Evolutionary conservation across 2,113 vertebrate genomes (phyloP).

Genomic region (Himantopus leucocephalus): DNA sequence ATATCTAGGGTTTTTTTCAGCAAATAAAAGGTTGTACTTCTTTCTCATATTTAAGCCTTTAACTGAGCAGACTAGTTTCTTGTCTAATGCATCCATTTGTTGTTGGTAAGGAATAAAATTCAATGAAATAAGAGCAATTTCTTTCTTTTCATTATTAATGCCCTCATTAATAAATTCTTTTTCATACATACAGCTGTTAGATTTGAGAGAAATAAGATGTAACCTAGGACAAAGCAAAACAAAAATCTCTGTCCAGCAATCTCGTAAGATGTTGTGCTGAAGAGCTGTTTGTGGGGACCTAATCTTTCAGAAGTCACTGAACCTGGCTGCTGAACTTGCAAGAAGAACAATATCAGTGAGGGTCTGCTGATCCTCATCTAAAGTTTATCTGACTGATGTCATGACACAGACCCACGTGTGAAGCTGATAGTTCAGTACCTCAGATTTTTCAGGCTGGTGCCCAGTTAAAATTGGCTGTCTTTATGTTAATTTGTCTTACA

Average conservation of each 20-base stretch:
- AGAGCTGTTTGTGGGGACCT: neutral
- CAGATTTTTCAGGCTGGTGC: neutral
- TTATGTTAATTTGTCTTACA: conserved; percentile 17
- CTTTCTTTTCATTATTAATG: neutral
- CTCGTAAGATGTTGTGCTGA: neutral
- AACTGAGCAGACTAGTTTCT: neutral
- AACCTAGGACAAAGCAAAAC: neutral
- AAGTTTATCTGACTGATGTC: neutral
- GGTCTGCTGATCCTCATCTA: neutral
- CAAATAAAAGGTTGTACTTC: neutral
- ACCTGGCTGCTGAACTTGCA: neutral
- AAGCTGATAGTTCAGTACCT: neutral
- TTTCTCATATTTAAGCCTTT: neutral
- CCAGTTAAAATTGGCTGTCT: neutral
- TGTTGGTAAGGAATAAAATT: neutral
- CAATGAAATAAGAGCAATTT: neutral
- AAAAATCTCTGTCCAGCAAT: neutral
- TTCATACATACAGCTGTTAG: neutral
- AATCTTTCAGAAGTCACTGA: neutral
- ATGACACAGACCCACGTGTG: neutral
- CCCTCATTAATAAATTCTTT: neutral
- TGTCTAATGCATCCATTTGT: neutral
- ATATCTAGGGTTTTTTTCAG: neutral
- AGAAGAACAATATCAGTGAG: neutral
- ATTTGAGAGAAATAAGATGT: neutral